Percentiles rank a stretch among this genome's conserved stretches.
Evolutionary conservation across 2,113 vertebrate species (phyloP).

Genomic region (Gila orcuttii): DNA sequence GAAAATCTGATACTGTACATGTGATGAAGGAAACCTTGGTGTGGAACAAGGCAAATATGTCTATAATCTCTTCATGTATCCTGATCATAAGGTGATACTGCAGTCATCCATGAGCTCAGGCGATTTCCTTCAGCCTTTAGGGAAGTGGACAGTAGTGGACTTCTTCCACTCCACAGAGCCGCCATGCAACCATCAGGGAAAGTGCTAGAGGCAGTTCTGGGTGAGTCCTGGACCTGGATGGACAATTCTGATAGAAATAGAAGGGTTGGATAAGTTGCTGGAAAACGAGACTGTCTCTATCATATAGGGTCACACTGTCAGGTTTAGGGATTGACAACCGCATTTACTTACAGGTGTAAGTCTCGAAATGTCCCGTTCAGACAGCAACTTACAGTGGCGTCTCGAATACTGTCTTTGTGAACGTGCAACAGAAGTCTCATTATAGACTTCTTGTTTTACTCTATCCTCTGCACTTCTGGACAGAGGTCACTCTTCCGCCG

Average conservation of each 20-base stretch:
- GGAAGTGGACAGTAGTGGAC: conserved; percentile 80
- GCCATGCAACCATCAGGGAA: conserved; percentile 73
- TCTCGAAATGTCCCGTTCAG: no score
- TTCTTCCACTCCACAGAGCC: conserved; percentile 82
- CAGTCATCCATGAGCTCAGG: conserved; percentile 76
- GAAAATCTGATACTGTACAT: background rate
- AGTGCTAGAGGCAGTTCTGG: conserved; percentile 81
- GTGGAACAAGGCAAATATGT: background rate
- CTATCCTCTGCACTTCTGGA: no score
- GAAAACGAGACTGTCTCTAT: conserved; percentile 61
- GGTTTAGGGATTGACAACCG: no score
- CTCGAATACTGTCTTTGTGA: no score
- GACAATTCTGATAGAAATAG: background rate
- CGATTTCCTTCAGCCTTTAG: conserved; percentile 77
- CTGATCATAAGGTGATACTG: conserved; percentile 71
- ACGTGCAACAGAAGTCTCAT: no score
- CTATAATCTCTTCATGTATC: background rate
- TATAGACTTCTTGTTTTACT: no score
- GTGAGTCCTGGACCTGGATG: conserved; percentile 60
- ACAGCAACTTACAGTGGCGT: no score
- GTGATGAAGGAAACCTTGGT: background rate
- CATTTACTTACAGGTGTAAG: no score
- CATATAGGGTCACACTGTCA: background rate
- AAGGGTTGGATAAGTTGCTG: background rate
- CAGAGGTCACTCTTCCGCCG: no score